These are phyloP conservation scores for Drepanosiphum platanoidis DNA, from an alignment of 2,888 invertebrate genomes.

Conservation along the genomic window DNA sequence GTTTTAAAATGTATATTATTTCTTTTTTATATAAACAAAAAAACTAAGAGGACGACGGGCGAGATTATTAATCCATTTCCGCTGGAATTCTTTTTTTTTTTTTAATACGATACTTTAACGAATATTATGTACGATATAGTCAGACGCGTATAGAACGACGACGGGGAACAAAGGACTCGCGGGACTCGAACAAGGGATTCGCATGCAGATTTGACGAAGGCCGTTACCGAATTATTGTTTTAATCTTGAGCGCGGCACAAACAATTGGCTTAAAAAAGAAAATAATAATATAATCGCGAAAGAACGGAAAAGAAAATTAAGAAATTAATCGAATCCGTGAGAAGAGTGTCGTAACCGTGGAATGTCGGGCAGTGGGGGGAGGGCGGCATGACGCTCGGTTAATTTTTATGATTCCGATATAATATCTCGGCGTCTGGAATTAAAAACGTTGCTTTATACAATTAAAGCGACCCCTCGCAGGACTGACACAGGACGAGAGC, in stretches of 20 bases:
- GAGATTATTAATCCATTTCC: neutral
- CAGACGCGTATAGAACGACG: neutral
- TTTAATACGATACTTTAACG: neutral
- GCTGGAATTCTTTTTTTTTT: neutral
- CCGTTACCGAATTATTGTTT: constrained; percentile 49
- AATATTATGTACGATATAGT: neutral
- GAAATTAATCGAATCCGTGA: constrained; percentile 53
- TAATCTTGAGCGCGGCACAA: constrained; percentile 46
- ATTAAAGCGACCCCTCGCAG: constrained; percentile 45
- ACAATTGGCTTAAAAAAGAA: constrained; percentile 44
- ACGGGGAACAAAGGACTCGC: constrained; percentile 6
- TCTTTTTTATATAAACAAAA: too few species aligned
- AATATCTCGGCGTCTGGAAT: constrained; percentile 43
- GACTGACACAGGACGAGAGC: neutral
- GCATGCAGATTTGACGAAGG: constrained; percentile 28
- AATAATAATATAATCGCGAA: constrained; percentile 6
- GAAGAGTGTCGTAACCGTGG: neutral
- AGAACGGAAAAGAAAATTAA: constrained; percentile 25
- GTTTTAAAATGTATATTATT: too few species aligned
- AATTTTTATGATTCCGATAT: constrained; percentile 58
- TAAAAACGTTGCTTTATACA: constrained; percentile 40
- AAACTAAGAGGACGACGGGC: neutral
- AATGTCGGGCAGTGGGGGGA: neutral
- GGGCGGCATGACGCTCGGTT: constrained; percentile 24
- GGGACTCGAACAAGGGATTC: neutral